Conservation (phyloP, 2,888 invertebrate genomes). For the Yponomeuta malinellus region DNA sequence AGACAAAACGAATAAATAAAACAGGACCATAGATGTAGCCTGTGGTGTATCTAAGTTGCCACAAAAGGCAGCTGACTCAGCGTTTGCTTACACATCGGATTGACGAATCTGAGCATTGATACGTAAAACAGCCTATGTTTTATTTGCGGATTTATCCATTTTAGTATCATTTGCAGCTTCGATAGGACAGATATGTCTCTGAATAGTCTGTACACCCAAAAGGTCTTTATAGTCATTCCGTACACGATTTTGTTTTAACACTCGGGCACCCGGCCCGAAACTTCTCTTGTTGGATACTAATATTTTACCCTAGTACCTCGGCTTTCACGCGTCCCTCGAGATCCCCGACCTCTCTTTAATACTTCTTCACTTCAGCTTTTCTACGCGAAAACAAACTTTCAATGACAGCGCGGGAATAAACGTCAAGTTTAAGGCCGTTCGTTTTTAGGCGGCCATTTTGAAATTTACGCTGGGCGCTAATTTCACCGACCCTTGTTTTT, state of each 20-base stretch:
- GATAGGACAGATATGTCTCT: too few relatives aligned
- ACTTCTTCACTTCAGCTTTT: not conserved
- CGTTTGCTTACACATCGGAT: too few relatives aligned
- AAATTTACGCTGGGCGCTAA: not conserved
- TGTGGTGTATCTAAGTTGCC: too few relatives aligned
- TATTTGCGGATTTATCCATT: too few relatives aligned
- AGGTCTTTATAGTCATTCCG: not conserved
- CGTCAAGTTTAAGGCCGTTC: not conserved
- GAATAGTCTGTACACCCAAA: not conserved
- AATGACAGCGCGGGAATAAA: conserved; percentile 8
- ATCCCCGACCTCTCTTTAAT: not conserved
- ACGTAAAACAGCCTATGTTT: too few relatives aligned
- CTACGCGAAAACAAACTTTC: not conserved
- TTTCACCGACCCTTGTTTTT: too few relatives aligned
- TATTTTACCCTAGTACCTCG: not conserved
- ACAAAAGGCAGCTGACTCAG: too few relatives aligned
- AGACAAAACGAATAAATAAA: too few relatives aligned
- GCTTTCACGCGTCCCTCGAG: not conserved
- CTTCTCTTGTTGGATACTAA: not conserved
- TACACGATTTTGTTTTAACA: not conserved
- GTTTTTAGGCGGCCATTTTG: conserved; percentile 1
- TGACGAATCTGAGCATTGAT: too few relatives aligned
- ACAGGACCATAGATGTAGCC: too few relatives aligned
- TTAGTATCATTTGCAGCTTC: too few relatives aligned
- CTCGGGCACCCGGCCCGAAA: not conserved